phyloP scores from a whole-genome alignment of 2,113 vertebrate genomes.

The Microtus montanus region DNA sequence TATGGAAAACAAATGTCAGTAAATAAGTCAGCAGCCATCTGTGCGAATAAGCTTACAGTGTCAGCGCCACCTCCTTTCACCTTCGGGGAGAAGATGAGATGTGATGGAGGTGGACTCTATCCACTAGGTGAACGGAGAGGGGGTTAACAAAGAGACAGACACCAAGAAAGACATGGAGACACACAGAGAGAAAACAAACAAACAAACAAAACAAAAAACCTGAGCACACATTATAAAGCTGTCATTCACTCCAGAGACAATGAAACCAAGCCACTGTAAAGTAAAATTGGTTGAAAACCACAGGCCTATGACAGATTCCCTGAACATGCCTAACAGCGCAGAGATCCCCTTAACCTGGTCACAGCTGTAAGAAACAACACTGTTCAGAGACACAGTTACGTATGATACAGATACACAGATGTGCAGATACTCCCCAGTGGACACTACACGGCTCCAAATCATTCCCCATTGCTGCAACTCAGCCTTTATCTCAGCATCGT shows the following conservation, averaged over 20 bases:
- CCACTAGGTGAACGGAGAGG: neutral
- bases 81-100: neutral
- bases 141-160: too few relatives aligned
- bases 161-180: neutral
- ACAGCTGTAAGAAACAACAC: neutral
- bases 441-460: neutral
- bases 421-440: neutral
- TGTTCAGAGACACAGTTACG: neutral
- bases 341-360: neutral
- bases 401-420: neutral
- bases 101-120: neutral
- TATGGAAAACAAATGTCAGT: neutral
- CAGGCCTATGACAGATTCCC: neutral
- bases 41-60: neutral
- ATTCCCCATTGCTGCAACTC: neutral
- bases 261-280: neutral
- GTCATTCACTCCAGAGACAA: neutral
- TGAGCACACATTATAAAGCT: too few relatives aligned
- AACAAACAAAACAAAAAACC: neutral
- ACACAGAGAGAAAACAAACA: neutral
- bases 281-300: neutral
- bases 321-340: neutral
- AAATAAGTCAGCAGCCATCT: neutral
- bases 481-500: neutral
- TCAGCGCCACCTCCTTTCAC: neutral